Evolutionary conservation across 2,888 invertebrate species (phyloP), one percentile per base, ranked within the genome.

Genomic region (Epicampocera succincta): DNA sequence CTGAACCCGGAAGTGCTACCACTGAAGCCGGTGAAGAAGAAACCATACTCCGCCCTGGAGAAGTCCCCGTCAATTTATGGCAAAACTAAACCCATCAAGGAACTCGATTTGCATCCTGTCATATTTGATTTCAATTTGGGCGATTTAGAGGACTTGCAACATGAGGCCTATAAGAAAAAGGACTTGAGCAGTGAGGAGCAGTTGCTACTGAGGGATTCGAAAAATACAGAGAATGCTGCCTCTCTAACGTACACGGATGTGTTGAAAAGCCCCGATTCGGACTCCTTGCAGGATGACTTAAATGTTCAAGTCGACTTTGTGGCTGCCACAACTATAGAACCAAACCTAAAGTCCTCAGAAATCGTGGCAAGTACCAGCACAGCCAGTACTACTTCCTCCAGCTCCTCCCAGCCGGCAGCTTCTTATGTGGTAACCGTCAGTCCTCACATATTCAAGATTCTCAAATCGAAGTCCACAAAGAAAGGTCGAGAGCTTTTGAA

Each of bases 121-220:
- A 86, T 88, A 17, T 90, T 91, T 61, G 91, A 91, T 76, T 91
- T 90, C 38, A 91, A 90, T 83, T 80, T 90, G 60, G 90, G 91
- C 4, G 90, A 91, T 48, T 84, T 91, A 6, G 91, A 91, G 83
- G 90, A 90, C 69, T 83, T 89, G 25, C 85, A 89, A 61, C 90
- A 90, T 77, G 90, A 89, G 66, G 84, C 86, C 4, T 85, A 89
- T 63, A 88, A 89, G 56, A 90, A 88, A 79, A 90, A 87, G 4
- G 90, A 90, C 61, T 85, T 90, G 15, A 90, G 86, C 74, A 86
- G 86, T 13, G 88, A 89, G 56, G 89, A 90, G 56, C 87, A 87
- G 17, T 87, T 88, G 58, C 84, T 90, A 2, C 83, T 90, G 3
- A 85, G 87, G 38, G 87, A 88, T 63, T 84, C 74, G 4, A 80